Base-by-base conservation (phyloP, 1,140 invertebrate genomes). In the Heliothis subflexa region DNA sequence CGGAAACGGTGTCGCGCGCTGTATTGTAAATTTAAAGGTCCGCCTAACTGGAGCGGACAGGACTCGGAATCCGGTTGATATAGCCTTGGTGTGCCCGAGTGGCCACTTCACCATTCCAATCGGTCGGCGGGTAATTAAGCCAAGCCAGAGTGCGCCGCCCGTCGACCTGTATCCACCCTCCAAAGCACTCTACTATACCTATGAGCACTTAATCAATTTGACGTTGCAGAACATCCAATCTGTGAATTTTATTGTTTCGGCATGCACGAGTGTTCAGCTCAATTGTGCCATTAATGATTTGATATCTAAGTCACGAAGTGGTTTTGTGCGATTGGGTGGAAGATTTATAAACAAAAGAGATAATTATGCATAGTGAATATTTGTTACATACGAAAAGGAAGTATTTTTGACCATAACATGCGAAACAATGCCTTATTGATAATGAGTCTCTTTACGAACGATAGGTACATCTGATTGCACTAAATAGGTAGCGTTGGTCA, bases 61-160 rank as follows among this genome's bases (percentile, higher is more conserved):
- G 88, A 89, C 81, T 90, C 85, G 85, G 84, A 93, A 91, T 92
- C 92, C 91, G 90, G 91, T 93, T 90, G 85, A 81, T 83, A 80
- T 89, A 92, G 86, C 93, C 91, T 94, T 92, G 93, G 90, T 86
- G 81, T 88, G 85, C 80, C 86, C 87, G 83, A 92, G 87, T 91
- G 90, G 86, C 88, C 89, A 94, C 91, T 93, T 90, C 85, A 91
- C 91, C 90, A 86, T 87, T 93, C 91, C 89, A 94, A 92, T 92
- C 87, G 83, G 85, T 74, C 83, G 85, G 76, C 81, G 81, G 85
- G 84, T 90, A 92, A 93, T 92, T 92, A 92, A 89, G 74, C 79
- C 73, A 74, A 82, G 80, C 79, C 81, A 74, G 73, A 79, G 82
- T 81, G 78, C 55, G 73, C 78, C 76, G 82, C 79, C 73, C 75